Conservation (phyloP, 2,797 vertebrate species). For the Linurgus olivaceus region DNA sequence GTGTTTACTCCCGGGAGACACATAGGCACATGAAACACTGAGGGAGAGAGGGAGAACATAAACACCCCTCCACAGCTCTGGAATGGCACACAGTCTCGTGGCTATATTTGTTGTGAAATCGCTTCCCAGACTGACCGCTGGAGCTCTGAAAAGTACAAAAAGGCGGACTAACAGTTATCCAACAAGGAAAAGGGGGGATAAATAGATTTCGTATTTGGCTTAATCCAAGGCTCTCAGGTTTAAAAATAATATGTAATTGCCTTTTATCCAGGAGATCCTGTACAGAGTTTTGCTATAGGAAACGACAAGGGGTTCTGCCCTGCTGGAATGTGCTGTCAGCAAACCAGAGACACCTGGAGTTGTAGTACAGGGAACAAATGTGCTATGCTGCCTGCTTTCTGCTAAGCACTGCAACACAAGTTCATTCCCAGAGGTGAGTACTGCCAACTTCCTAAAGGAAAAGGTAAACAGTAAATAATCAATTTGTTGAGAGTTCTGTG, state of each 20-base stretch:
- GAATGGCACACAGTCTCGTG: not conserved
- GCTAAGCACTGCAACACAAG: not conserved
- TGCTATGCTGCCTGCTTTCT: not conserved
- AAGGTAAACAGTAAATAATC: not conserved
- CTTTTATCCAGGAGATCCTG: not conserved
- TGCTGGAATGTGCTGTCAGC: not conserved
- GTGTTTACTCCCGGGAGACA: not conserved
- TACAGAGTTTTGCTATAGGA: not conserved
- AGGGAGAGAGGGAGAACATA: not conserved
- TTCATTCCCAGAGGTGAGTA: not conserved
- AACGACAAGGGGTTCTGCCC: not conserved
- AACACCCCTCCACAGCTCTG: not conserved
- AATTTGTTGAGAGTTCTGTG: not conserved
- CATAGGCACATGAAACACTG: not conserved
- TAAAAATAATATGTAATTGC: not conserved
- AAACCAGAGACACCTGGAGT: not conserved
- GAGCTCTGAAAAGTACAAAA: not conserved
- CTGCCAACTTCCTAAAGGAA: not conserved
- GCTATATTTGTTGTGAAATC: not conserved
- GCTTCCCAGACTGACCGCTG: not conserved
- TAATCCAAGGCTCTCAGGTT: not conserved
- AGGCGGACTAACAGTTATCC: not conserved
- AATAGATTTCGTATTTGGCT: not conserved
- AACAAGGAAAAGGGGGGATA: not conserved
- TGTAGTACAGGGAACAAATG: not conserved